These are phyloP conservation scores for Arctopsyche grandis DNA, from an alignment of 1,140 invertebrate genomes.

Conservation along the genomic window DNA sequence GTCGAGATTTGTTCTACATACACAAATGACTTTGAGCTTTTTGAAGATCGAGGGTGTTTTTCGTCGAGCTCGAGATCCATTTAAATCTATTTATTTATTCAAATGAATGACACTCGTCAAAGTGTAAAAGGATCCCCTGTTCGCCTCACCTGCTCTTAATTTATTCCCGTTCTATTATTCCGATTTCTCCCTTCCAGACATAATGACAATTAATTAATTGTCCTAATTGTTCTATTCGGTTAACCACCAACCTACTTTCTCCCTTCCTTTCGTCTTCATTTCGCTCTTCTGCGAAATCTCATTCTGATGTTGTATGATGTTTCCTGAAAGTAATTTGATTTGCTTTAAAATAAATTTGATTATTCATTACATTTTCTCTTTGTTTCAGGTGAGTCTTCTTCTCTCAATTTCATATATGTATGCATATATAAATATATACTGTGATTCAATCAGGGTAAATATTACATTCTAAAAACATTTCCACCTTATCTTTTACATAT, in stretches of 20 bases:
- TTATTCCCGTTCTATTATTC: slow-evolving; percentile 25
- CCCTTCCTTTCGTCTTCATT: not conserved
- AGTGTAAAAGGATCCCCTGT: slow-evolving; percentile 16
- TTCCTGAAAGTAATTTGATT: not conserved
- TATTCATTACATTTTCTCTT: not conserved
- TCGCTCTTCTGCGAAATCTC: not conserved
- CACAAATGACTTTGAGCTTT: too few relatives aligned
- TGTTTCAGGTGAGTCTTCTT: slow-evolving; percentile 6
- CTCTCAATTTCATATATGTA: too few relatives aligned
- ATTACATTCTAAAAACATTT: too few relatives aligned
- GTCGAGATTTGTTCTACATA: too few relatives aligned
- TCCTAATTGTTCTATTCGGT: slow-evolving; percentile 25
- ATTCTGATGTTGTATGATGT: not conserved
- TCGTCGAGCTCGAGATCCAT: not conserved
- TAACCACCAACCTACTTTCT: not conserved
- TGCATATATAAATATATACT: too few relatives aligned
- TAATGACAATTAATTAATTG: slow-evolving; percentile 27
- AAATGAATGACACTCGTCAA: slow-evolving; percentile 28
- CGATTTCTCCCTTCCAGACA: slow-evolving; percentile 4
- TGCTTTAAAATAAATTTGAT: not conserved
- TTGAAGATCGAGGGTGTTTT: slow-evolving; percentile 10
- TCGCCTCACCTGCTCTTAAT: slow-evolving; percentile 8
- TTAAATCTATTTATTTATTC: slow-evolving; percentile 31
- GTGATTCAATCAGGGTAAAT: too few relatives aligned
- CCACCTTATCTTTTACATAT: too few relatives aligned